Percentiles rank a stretch among this genome's conserved stretches.
Evolutionary conservation across 2,113 vertebrate species (phyloP).

Genomic region (Motacilla alba): DNA sequence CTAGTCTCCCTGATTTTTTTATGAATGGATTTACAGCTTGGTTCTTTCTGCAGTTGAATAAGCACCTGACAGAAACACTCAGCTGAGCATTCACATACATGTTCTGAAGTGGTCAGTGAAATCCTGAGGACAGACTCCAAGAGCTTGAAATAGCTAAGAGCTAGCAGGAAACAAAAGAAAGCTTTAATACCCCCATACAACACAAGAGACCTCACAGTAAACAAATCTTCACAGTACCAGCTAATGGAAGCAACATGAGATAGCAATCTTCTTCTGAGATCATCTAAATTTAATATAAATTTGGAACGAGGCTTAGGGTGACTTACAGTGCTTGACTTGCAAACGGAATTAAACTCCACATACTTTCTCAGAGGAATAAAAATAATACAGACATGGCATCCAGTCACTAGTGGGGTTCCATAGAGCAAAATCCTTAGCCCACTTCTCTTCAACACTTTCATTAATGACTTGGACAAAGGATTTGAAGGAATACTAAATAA

Average conservation of each 20-base stretch:
- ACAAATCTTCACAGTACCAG: neutral
- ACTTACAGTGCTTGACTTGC: neutral
- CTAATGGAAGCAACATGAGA: neutral
- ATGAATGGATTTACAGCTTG: neutral
- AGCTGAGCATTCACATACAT: neutral
- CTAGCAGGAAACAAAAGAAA: neutral
- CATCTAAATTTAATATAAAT: neutral
- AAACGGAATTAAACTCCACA: neutral
- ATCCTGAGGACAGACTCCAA: neutral
- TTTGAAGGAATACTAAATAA: neutral
- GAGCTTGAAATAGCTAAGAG: neutral
- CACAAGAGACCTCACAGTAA: neutral
- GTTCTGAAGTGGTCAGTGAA: neutral
- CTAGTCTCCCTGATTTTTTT: neutral
- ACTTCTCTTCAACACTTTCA: neutral
- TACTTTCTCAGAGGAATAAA: neutral
- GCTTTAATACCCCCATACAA: neutral
- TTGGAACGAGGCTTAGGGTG: neutral
- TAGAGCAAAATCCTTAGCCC: neutral
- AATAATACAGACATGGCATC: neutral
- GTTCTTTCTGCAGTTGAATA: neutral
- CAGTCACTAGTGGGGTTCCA: fast-evolving
- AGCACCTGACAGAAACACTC: neutral
- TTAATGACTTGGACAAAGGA: fast-evolving
- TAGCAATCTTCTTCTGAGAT: neutral